These are phyloP conservation scores for Drosophila sp. DNA, from an alignment of 1,140 invertebrate species.

Conservation along the genomic window DNA sequence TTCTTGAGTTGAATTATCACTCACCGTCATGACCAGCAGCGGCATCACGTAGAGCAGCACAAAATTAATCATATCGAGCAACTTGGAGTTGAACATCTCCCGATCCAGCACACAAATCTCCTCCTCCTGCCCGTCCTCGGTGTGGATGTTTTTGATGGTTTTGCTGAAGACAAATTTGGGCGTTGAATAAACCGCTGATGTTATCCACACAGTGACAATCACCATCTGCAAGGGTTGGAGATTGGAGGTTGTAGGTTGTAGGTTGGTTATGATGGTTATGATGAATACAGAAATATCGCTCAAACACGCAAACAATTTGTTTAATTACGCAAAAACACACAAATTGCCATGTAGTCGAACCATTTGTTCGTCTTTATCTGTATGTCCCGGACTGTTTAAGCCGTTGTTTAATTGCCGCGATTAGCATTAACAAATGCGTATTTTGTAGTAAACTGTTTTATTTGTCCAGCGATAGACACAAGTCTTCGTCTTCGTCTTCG, in stretches of 20 bases:
- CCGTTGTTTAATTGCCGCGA: conserved; percentile 57
- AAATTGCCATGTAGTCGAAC: conserved; percentile 50
- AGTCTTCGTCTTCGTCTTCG: conserved; percentile 1
- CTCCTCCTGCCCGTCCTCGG: conserved; percentile 87
- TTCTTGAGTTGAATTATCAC: conserved; percentile 47
- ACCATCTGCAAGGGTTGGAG: conserved; percentile 86
- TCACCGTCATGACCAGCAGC: conserved; percentile 89
- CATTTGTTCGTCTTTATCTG: conserved; percentile 47
- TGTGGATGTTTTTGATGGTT: conserved; percentile 87
- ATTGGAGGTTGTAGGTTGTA: conserved; percentile 10
- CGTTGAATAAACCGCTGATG: conserved; percentile 90
- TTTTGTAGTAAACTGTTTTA: conserved; percentile 58
- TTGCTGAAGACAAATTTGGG: conserved; percentile 91
- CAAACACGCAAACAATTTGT: conserved; percentile 63
- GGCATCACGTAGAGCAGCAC: conserved; percentile 90
- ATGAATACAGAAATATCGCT: not conserved
- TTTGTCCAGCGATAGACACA: conserved; percentile 31
- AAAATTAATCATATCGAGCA: conserved; percentile 91
- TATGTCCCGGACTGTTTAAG: conserved; percentile 5
- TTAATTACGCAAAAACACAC: conserved; percentile 63
- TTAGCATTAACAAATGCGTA: conserved; percentile 59
- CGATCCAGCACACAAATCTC: conserved; percentile 90
- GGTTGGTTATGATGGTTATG: not conserved
- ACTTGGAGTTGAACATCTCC: conserved; percentile 90
- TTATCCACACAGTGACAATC: conserved; percentile 90